Percentiles rank a stretch among this genome's conserved stretches.
These are phyloP conservation scores for Lasioglossum leucozonium DNA, from an alignment of 2,888 invertebrate genomes.

Conservation along the genomic window DNA sequence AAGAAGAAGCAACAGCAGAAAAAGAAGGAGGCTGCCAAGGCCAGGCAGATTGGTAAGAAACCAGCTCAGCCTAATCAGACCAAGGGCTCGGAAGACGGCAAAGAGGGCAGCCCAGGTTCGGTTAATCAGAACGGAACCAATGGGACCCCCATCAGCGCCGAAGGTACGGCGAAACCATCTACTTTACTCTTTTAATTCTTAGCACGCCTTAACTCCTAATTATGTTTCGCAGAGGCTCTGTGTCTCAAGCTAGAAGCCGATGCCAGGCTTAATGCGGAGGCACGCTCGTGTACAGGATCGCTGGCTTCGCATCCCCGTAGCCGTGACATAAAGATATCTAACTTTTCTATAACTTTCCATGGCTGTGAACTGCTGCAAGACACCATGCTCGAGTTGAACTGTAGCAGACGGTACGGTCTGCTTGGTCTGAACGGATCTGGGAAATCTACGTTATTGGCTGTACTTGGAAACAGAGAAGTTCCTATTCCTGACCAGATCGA, in stretches of 20 bases:
- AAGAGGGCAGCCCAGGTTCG: constrained; percentile 85
- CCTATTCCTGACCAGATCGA: constrained; percentile 98
- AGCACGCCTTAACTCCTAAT: background rate
- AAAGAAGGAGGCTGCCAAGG: constrained; percentile 97
- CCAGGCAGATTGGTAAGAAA: constrained; percentile 86
- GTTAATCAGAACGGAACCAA: constrained; percentile 86
- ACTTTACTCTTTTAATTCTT: background rate
- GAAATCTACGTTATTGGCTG: constrained; percentile 97
- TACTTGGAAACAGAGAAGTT: constrained; percentile 96
- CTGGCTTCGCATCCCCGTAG: constrained; percentile 97
- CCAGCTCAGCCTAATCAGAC: constrained; percentile 74
- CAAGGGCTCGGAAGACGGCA: constrained; percentile 85
- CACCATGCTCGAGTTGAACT: constrained; percentile 98
- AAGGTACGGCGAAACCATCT: constrained; percentile 86
- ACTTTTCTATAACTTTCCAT: constrained; percentile 98
- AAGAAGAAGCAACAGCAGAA: constrained; percentile 99
- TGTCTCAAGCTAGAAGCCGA: constrained; percentile 95
- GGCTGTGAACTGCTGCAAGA: constrained; percentile 98
- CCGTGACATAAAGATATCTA: constrained; percentile 97
- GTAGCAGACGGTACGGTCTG: constrained; percentile 97
- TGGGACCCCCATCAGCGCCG: constrained; percentile 87
- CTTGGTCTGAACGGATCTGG: constrained; percentile 99
- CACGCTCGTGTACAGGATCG: constrained; percentile 97
- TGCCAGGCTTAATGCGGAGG: constrained; percentile 96
- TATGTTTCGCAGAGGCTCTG: constrained; percentile 89